phyloP scores from a whole-genome alignment of 2,888 invertebrate genomes.

The Erebia epiphron region DNA sequence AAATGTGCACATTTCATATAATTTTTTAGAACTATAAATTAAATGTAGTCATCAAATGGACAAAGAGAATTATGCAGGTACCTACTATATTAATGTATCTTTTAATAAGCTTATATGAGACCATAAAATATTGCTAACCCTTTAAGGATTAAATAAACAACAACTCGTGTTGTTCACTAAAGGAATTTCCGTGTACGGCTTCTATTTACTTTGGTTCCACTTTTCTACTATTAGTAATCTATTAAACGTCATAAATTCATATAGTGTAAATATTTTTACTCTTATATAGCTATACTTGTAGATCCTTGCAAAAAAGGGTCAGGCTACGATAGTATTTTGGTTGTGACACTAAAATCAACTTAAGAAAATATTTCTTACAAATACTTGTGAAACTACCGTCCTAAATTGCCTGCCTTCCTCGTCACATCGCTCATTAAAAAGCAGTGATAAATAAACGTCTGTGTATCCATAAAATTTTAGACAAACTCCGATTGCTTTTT shows the following conservation, averaged over 20 bases:
- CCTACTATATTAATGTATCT: neutral
- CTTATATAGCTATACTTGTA: too few species aligned
- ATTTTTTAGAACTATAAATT: too few species aligned
- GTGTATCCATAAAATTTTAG: conserved; percentile 22
- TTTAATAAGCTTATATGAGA: neutral
- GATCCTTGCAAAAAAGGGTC: too few species aligned
- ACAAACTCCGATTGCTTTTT: conserved; percentile 30
- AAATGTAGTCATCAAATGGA: neutral
- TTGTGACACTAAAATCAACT: too few species aligned
- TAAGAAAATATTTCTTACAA: neutral
- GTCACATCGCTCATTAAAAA: neutral
- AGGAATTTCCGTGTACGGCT: neutral
- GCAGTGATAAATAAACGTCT: conserved; percentile 22
- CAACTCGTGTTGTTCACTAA: neutral
- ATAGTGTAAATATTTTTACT: too few species aligned
- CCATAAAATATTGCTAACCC: conserved; percentile 3
- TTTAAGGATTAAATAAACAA: conserved; percentile 5
- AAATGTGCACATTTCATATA: too few species aligned
- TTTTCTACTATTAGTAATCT: too few species aligned
- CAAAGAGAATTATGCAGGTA: neutral
- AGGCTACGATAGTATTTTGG: too few species aligned
- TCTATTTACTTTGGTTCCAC: conserved; percentile 6
- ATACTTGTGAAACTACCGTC: neutral
- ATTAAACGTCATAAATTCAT: neutral
- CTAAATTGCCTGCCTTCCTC: too few species aligned